Evolutionary conservation across 1,140 invertebrate species (phyloP), one percentile per base, ranked within the genome.

Genomic region (Orius insidiosus): DNA sequence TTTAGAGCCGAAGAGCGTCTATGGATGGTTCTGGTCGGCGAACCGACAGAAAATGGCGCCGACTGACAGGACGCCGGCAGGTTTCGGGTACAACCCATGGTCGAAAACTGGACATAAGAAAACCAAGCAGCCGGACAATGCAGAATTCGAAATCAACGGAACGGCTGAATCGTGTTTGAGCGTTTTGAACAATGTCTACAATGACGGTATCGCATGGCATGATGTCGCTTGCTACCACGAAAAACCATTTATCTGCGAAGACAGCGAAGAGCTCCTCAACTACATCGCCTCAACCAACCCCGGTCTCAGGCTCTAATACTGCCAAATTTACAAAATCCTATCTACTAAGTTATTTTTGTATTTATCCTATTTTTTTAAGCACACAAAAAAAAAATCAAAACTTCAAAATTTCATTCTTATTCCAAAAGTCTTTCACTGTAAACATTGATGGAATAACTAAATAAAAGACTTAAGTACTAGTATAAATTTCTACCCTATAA

Each of bases 1-100:
- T 60, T 68, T 92, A 34, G 83, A 88, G 60, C 86, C 86, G 30
- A 83, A 88, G 60, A 75, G 72, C 50, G 57, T 89, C 36, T 78
- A 77, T 55, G 86, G 86, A 5, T 92, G 86, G 86, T 92, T 92
- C 72, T 92, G 85, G 85, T 88, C 85, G 6, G 80, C 81, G 31
- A 87, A 84, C 56, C 75, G 85, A 43, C 83, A 79, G 60, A 89
- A 89, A 69, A 80, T 89, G 64, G 64, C 82, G 38, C 77, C 85
- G 31, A 89, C 85, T 47, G 86, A 84, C 63, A 34, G 33, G 64
- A 70, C 70, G 46, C 68, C 68, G 36, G 61, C 61, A 45, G 75
- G 76, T 13, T 84, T 75, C 73, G 64, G 68, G 40, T 85, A 81
- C 72, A 85, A 83, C 58, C 80, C 84, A 16, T 90, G 86, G 85